These are phyloP conservation scores for Aporophyla nigra DNA, from an alignment of 2,888 invertebrate species.

Conservation along the genomic window DNA sequence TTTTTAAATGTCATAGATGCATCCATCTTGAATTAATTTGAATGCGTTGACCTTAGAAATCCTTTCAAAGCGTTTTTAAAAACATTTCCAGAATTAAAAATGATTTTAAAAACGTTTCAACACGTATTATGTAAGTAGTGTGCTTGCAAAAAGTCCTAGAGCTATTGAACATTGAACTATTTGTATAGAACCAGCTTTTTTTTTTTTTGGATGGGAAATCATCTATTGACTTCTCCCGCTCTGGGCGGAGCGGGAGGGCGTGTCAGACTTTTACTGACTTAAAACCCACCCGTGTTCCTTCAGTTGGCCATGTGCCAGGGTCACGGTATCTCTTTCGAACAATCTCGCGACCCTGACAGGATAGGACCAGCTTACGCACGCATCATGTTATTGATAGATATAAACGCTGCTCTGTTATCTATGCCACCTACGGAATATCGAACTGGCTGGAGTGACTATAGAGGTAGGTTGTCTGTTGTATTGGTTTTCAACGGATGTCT, in stretches of 20 bases:
- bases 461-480: constrained; percentile 17
- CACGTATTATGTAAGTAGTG: background rate
- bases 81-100: constrained; percentile 32
- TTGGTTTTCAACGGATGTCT: background rate
- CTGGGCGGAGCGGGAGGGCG: too few relatives aligned
- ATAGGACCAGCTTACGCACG: constrained; percentile 64
- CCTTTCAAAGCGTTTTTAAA: background rate
- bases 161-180: constrained; percentile 60
- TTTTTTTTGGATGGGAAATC: too few relatives aligned
- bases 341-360: too few relatives aligned
- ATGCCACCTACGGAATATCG: constrained; percentile 30
- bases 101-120: background rate
- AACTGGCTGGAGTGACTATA: constrained; percentile 19
- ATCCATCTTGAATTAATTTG: too few relatives aligned
- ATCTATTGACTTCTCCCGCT: too few relatives aligned
- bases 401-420: constrained; percentile 54
- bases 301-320: too few relatives aligned
- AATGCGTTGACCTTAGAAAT: too few relatives aligned
- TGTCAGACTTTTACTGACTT: too few relatives aligned
- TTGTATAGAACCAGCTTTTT: constrained; percentile 68
- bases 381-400: constrained; percentile 64
- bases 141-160: constrained; percentile 57
- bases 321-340: too few relatives aligned
- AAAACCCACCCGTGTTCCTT: too few relatives aligned
- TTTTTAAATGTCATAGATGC: too few relatives aligned